Conservation (phyloP, 2,797 vertebrate genomes). For the Cyprinella venusta region DNA sequence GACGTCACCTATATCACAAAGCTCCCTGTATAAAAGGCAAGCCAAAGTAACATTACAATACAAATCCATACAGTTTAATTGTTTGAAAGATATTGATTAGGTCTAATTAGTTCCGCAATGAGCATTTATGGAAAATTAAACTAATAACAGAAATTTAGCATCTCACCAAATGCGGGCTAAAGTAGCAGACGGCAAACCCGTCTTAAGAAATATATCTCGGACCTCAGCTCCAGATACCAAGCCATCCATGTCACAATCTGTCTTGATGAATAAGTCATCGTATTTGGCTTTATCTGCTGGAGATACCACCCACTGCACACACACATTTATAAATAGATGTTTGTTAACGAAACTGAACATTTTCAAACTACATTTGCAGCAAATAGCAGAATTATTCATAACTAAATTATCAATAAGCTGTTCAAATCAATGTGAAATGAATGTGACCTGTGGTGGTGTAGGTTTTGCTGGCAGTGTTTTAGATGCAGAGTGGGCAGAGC, state of each 20-base stretch:
- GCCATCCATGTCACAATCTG: slow-evolving; percentile 93
- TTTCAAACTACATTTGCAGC: neutral
- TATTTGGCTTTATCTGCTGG: slow-evolving; percentile 92
- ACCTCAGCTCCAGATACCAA: slow-evolving; percentile 96
- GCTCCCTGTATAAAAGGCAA: slow-evolving; percentile 81
- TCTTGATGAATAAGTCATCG: slow-evolving; percentile 93
- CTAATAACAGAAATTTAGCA: neutral
- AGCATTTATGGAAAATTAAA: slow-evolving; percentile 1
- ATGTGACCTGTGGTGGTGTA: slow-evolving; percentile 74
- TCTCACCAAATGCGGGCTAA: slow-evolving; percentile 95
- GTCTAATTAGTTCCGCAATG: neutral
- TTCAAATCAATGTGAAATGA: neutral
- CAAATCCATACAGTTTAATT: neutral
- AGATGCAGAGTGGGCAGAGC: slow-evolving; percentile 80
- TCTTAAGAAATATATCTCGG: slow-evolving; percentile 95
- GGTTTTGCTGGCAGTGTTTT: slow-evolving; percentile 85
- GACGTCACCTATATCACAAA: slow-evolving; percentile 93
- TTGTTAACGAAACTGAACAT: neutral
- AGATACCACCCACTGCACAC: slow-evolving; percentile 91
- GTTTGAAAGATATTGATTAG: neutral
- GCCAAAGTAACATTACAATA: slow-evolving; percentile 51
- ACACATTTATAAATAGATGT: slow-evolving; percentile 25
- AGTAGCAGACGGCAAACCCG: slow-evolving; percentile 89
- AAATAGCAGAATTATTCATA: neutral
- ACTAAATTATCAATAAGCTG: neutral